Conservation (phyloP, 1,140 invertebrate genomes). For the Ceratitis capitata region DNA sequence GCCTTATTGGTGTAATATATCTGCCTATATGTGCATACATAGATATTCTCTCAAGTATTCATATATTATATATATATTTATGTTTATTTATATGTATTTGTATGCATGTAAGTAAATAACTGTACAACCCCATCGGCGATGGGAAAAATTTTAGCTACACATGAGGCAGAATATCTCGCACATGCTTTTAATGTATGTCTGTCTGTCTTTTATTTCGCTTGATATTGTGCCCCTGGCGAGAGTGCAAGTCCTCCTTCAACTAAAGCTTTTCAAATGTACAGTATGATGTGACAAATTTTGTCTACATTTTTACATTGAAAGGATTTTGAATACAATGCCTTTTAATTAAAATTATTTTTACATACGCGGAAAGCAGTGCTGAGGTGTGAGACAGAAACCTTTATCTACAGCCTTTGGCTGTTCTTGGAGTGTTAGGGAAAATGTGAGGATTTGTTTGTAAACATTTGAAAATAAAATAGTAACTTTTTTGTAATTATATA, state of each 20-base stretch:
- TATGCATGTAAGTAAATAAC: neutral
- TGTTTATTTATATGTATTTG: neutral
- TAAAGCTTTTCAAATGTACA: neutral
- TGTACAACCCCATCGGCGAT: constrained; percentile 1
- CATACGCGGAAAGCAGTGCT: too few relatives aligned
- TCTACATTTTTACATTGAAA: neutral
- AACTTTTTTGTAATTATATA: too few relatives aligned
- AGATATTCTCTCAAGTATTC: too few relatives aligned
- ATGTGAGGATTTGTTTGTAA: too few relatives aligned
- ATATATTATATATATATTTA: too few relatives aligned
- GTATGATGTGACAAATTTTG: neutral
- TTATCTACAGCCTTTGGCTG: too few relatives aligned
- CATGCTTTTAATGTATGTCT: neutral
- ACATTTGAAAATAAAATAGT: too few relatives aligned
- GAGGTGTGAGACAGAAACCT: too few relatives aligned
- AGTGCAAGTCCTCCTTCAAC: neutral
- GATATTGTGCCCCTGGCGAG: neutral
- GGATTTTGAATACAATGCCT: neutral
- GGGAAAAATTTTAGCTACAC: too few relatives aligned
- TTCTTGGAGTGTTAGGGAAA: too few relatives aligned
- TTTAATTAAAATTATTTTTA: constrained; percentile 34
- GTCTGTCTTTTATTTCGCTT: neutral
- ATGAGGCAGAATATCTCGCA: too few relatives aligned
- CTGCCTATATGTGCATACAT: neutral
- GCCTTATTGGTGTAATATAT: neutral